phyloP scores from a whole-genome alignment of 2,113 vertebrate species.

The Coregonus clupeaformis region DNA sequence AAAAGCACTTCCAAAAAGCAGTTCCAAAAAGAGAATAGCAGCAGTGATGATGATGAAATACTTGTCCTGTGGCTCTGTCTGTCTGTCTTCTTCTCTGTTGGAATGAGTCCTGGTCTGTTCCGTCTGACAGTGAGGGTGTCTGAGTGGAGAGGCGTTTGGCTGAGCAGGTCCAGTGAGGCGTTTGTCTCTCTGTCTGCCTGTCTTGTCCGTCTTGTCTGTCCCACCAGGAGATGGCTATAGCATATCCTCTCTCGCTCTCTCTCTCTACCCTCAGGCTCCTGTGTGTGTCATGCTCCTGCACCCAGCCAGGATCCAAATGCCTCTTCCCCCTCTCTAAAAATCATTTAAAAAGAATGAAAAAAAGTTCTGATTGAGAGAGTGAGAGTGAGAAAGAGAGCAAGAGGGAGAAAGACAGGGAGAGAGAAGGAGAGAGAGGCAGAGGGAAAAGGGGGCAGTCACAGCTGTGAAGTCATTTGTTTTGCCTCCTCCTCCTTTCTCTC shows the following conservation, averaged over 20 bases:
- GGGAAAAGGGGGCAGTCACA: conserved; percentile 67
- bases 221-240: no score
- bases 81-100: neutral
- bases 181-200: conserved; percentile 22
- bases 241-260: no score
- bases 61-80: neutral
- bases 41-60: neutral
- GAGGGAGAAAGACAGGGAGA: conserved; percentile 28
- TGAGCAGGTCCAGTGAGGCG: conserved; percentile 12
- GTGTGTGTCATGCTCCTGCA: conserved; percentile 58
- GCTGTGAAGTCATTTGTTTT: conserved; percentile 45
- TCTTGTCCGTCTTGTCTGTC: conserved; percentile 1
- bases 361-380: conserved; percentile 33
- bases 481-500: conserved; percentile 5
- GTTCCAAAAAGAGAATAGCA: neutral
- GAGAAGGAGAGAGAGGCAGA: conserved; percentile 26
- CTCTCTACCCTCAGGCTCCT: conserved; percentile 48
- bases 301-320: conserved; percentile 68
- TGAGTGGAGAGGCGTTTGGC: neutral
- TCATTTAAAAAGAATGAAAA: conserved; percentile 59
- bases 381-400: conserved; percentile 34
- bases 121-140: neutral
- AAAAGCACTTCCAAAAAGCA: no score
- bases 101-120: neutral
- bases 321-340: conserved; percentile 67